These are phyloP conservation scores for Perodicticus potto DNA, from an alignment of 2,797 vertebrate species.

Conservation along the genomic window DNA sequence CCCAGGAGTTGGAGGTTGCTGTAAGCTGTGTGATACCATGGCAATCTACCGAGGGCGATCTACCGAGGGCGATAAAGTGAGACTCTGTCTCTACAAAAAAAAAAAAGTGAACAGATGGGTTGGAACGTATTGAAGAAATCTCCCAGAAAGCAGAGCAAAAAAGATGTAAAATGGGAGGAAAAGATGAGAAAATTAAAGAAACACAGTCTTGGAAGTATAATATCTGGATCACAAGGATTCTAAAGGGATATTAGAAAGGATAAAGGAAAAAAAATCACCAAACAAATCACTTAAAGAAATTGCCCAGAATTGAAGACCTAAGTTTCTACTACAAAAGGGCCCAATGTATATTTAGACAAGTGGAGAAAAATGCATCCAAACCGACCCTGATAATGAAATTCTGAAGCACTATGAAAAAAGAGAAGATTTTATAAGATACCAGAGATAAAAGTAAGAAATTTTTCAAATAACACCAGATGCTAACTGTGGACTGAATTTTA, in stretches of 20 bases:
- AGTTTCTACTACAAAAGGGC: slow-evolving; percentile 14
- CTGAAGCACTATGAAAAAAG: slow-evolving; percentile 35
- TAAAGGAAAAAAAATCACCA: background rate
- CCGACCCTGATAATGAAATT: background rate
- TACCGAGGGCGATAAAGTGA: no score
- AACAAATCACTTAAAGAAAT: slow-evolving; percentile 45
- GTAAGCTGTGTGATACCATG: no score
- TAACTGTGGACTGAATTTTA: background rate
- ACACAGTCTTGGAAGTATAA: background rate
- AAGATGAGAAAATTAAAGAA: slow-evolving; percentile 8
- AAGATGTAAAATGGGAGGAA: background rate
- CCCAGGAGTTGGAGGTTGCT: no score
- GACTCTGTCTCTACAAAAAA: no score
- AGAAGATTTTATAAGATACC: slow-evolving; percentile 24
- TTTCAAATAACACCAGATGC: background rate
- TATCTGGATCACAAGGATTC: slow-evolving; percentile 32
- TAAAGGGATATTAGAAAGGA: background rate
- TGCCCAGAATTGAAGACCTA: background rate
- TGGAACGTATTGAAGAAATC: slow-evolving; percentile 32
- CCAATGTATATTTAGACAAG: background rate
- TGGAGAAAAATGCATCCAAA: slow-evolving; percentile 2
- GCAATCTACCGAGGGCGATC: no score
- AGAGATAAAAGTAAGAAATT: slow-evolving; percentile 29
- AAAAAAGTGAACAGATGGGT: slow-evolving; percentile 12
- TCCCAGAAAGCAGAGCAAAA: slow-evolving; percentile 57